Evolutionary conservation across 2,113 vertebrate species (phyloP).

Genomic region (Egretta garzetta): DNA sequence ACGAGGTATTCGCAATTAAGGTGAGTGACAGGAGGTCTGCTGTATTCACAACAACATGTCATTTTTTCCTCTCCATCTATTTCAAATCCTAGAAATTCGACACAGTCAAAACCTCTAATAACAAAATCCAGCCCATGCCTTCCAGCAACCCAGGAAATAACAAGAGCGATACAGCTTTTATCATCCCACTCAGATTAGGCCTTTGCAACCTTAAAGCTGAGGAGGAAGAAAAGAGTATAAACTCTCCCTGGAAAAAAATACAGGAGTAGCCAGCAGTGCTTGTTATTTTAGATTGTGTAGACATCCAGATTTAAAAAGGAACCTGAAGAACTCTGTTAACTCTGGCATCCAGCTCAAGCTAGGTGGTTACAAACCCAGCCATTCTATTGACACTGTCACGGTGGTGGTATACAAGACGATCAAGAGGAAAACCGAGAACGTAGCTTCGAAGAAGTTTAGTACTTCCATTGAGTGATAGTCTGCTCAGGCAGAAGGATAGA

Average conservation of each 20-base stretch:
- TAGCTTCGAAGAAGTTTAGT: neutral
- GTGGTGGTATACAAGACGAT: rapidly evolving
- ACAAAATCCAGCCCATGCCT: neutral
- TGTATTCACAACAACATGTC: neutral
- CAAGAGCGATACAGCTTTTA: neutral
- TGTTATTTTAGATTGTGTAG: neutral
- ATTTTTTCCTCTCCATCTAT: neutral
- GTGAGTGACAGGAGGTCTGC: neutral
- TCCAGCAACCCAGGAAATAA: neutral
- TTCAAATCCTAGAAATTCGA: neutral
- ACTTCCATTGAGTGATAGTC: neutral
- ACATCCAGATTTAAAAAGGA: neutral
- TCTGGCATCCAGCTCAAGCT: neutral
- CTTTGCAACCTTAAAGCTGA: neutral
- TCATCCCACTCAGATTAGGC: neutral
- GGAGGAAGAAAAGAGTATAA: neutral
- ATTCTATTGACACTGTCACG: rapidly evolving
- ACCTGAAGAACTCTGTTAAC: neutral
- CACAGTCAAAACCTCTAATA: neutral
- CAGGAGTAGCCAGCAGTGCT: neutral
- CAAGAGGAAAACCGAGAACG: neutral
- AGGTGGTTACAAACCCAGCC: neutral
- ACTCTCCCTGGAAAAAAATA: neutral
- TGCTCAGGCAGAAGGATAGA: neutral
- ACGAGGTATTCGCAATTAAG: neutral